A percentile compares a stretch with the other conserved stretches of the same genome.
phyloP scores from a whole-genome alignment of 2,888 invertebrate genomes.

The Eupithecia centaureata region DNA sequence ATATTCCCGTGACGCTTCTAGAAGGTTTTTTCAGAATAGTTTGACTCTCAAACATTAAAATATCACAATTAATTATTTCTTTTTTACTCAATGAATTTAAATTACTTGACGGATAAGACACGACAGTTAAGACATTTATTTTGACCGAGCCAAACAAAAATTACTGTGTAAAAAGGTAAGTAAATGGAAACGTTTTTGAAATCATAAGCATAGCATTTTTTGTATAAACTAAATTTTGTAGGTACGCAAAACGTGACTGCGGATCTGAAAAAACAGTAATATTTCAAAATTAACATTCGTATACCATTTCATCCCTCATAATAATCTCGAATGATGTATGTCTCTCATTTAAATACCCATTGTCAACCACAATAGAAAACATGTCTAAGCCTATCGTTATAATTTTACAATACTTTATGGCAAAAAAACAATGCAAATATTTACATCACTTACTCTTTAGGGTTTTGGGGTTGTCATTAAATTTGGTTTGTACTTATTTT shows the following conservation, averaged over 20 bases:
- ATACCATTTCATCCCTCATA: constrained; percentile 16
- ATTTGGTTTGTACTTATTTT: not conserved
- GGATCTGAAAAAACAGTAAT: not conserved
- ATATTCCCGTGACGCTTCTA: not conserved
- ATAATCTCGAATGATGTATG: constrained; percentile 25
- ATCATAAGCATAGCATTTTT: no score
- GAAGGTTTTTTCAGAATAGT: not conserved
- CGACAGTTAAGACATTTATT: no score
- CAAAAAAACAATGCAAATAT: constrained; percentile 52
- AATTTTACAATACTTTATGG: constrained; percentile 33
- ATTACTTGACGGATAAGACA: no score
- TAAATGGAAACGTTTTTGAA: no score
- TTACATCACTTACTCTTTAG: constrained; percentile 39
- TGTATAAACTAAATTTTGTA: not conserved
- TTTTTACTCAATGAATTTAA: no score
- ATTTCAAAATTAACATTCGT: constrained; percentile 1
- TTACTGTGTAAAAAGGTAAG: no score
- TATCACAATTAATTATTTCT: not conserved
- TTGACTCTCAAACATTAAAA: not conserved
- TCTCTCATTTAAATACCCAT: constrained; percentile 41
- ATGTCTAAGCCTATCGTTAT: constrained; percentile 49
- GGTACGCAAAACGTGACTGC: not conserved
- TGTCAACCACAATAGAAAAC: constrained; percentile 40
- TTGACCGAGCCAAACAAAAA: no score
- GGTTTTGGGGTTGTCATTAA: constrained; percentile 17